Conservation (phyloP, 2,888 invertebrate species). For the Pterostichus madidus region DNA sequence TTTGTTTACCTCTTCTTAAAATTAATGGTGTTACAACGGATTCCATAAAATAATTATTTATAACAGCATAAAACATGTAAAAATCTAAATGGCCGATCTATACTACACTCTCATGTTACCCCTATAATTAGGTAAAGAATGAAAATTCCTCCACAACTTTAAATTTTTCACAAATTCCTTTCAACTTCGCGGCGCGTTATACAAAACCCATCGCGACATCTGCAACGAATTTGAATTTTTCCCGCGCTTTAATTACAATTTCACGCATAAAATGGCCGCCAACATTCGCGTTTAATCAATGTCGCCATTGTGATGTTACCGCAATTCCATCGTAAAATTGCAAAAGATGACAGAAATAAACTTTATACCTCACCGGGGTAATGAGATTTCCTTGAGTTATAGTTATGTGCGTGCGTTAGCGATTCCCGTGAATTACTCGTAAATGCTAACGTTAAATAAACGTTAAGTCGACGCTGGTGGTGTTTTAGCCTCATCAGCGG, state of each 20-base stretch:
- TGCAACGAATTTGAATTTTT: not conserved
- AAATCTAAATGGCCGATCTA: not conserved
- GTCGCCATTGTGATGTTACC: constrained; percentile 52
- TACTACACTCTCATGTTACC: no score
- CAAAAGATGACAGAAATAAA: constrained; percentile 60
- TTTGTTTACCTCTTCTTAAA: no score
- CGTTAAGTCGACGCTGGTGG: constrained; percentile 22
- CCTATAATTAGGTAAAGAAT: constrained; percentile 26
- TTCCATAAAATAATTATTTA: constrained; percentile 18
- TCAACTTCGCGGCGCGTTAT: no score
- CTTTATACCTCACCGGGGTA: constrained; percentile 49
- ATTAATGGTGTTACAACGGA: no score
- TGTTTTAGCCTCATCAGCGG: constrained; percentile 36
- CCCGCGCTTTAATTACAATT: constrained; percentile 29
- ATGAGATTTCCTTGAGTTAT: constrained; percentile 56
- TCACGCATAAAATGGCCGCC: not conserved
- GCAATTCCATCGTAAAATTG: constrained; percentile 56
- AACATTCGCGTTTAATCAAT: constrained; percentile 47
- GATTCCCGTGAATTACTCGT: constrained; percentile 58
- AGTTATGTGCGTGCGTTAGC: constrained; percentile 44
- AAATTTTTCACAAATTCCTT: no score
- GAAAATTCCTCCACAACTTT: not conserved
- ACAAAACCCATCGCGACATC: no score
- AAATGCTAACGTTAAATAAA: constrained; percentile 29
- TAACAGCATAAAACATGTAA: constrained; percentile 5